Percentiles rank a stretch among this genome's conserved stretches.
Conservation (phyloP, 2,797 vertebrate species). For the Zalophus californianus region DNA sequence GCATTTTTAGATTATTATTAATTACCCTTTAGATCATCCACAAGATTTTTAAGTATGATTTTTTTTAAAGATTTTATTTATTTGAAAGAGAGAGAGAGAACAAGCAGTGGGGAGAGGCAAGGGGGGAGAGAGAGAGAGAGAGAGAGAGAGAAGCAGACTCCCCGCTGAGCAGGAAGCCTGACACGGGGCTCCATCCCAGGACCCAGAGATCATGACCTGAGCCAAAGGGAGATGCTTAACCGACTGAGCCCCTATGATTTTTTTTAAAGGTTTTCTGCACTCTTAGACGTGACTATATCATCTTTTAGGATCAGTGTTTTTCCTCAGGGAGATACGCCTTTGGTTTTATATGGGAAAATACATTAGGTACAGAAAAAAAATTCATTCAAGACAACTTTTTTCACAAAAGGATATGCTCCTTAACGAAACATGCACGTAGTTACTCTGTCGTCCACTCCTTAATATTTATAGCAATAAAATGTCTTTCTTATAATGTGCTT, state of each 20-base stretch:
- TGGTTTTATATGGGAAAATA: constrained; percentile 2
- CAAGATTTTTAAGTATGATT: background rate
- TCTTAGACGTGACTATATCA: background rate
- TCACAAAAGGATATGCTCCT: background rate
- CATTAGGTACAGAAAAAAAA: background rate
- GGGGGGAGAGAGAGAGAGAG: too few species aligned
- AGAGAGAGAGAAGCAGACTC: too few species aligned
- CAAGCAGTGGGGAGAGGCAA: too few species aligned
- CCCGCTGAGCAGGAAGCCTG: too few species aligned
- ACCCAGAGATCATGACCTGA: too few species aligned
- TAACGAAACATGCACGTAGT: background rate
- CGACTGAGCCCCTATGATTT: background rate
- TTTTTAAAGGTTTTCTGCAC: background rate
- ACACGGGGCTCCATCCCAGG: too few species aligned
- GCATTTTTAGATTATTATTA: background rate
- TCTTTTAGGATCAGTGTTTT: constrained; percentile 8
- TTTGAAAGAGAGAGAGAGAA: too few species aligned
- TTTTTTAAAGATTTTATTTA: background rate
- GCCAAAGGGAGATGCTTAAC: too few species aligned
- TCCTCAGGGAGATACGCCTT: background rate
- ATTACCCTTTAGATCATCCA: background rate
- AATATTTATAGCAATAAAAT: constrained; percentile 7
- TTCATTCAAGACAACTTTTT: background rate
- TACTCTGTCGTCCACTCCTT: background rate
- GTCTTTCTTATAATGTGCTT: background rate